Base-by-base conservation (phyloP, 2,797 vertebrate genomes). In the Acipenser transmontanus region DNA sequence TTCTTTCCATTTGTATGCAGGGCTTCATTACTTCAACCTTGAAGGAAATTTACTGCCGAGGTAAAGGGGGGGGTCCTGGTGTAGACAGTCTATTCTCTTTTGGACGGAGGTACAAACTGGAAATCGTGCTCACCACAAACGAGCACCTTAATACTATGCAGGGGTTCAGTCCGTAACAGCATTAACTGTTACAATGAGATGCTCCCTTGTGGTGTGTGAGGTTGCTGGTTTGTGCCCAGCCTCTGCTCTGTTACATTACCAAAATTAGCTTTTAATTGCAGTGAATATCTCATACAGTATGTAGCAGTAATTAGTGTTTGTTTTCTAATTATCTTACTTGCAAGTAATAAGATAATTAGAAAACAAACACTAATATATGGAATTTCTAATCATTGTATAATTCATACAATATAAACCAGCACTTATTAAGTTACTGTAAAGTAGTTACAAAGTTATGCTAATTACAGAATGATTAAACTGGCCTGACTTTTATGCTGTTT, bases 11-110 rank as follows among this genome's bases (percentile, higher is more conserved):
- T 54, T 47, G 51, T 51, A 34, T 50, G 2, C 17, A 54, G 50
- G 66, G 47, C 68, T 47, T 48, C 68, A 50, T 56, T 50, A 56
- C 60, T 54, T 50, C 47, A 61, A 66, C 59, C 64, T 59, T 70
- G 68, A 70, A 54, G 34, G 51, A 64, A 63, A 70, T 10, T 47
- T 70, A 66, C 62, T 52, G 59, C 60, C 56, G 13, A 47, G 66
- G 17, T 66, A 70, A 70, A 57, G 54, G 17, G 60, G n/a, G 13
- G 14, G 56, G 17, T 59, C 62, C 64, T 66, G 64, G 14, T 13
- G 13, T 56, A 34, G 60, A 48, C 59, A 66, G 60, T n/a, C 34
- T 11, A 34, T 65, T 34, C 20, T 57, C 12, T 51, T 62, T 48
- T 56, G 63, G 49, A 49, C 47, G 20, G 47, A 51, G 56, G 49